Conservation (phyloP, 2,797 vertebrate genomes). For the Tachyglossus aculeatus region DNA sequence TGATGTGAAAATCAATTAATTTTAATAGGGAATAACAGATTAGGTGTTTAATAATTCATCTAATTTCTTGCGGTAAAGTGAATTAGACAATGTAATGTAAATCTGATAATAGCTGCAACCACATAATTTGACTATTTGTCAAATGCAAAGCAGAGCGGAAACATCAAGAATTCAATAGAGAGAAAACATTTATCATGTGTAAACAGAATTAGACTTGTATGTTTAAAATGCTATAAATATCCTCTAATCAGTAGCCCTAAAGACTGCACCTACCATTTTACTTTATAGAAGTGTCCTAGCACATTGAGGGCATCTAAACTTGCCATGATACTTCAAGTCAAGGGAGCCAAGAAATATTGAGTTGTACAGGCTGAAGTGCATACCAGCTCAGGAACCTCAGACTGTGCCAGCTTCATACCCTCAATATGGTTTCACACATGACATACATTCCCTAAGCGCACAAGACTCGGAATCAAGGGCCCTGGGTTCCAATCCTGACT, state of each 20-base stretch:
- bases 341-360: no score
- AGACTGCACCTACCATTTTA: slow-evolving; percentile 2
- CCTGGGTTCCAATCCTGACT: no score
- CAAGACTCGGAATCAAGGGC: no score
- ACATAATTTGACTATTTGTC: slow-evolving; percentile 74
- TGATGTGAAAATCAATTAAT: slow-evolving; percentile 80
- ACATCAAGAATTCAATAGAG: slow-evolving; percentile 63
- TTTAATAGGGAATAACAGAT: slow-evolving; percentile 80
- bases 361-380: no score
- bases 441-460: no score
- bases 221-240: slow-evolving; percentile 54
- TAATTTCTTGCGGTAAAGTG: slow-evolving; percentile 75
- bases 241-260: slow-evolving; percentile 33
- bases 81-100: slow-evolving; percentile 78
- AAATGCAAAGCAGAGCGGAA: slow-evolving; percentile 65
- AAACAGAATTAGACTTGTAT: slow-evolving; percentile 65
- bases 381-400: no score
- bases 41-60: slow-evolving; percentile 79
- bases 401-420: no score
- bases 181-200: slow-evolving; percentile 65
- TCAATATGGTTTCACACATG: no score
- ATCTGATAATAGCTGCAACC: slow-evolving; percentile 69
- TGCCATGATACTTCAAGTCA: no score
- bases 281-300: no score
- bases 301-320: no score